A percentile compares a stretch with the other conserved stretches of the same genome.
Evolutionary conservation across 2,888 invertebrate species (phyloP).

Genomic region (Rhagonycha fulva): DNA sequence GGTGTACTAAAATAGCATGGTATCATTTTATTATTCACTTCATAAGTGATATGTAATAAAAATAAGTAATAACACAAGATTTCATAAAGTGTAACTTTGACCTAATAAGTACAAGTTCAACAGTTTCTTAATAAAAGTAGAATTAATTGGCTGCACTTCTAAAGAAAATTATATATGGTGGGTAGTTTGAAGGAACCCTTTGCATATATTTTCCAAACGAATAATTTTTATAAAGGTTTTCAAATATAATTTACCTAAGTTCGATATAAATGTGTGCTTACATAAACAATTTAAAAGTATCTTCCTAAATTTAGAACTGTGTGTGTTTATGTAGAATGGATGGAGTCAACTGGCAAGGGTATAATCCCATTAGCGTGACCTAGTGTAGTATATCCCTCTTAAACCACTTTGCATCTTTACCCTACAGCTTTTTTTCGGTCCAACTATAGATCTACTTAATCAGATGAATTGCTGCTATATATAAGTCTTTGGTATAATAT

Average conservation of each 20-base stretch:
- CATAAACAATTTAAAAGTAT: slow-evolving; percentile 14
- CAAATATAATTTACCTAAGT: slow-evolving; percentile 7
- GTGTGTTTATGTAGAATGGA: slow-evolving; percentile 23
- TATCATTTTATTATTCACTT: too few relatives aligned
- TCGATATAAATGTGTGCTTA: slow-evolving; percentile 2
- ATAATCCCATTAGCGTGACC: slow-evolving; percentile 46
- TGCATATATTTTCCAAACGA: background rate
- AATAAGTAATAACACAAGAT: background rate
- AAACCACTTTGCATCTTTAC: slow-evolving; percentile 48
- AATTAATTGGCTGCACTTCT: background rate
- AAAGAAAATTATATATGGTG: background rate
- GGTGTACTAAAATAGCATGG: too few relatives aligned
- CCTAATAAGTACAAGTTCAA: too few relatives aligned
- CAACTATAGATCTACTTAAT: slow-evolving; percentile 45
- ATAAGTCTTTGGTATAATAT: slow-evolving; percentile 26
- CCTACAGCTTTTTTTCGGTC: slow-evolving; percentile 42
- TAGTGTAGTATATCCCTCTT: slow-evolving; percentile 38
- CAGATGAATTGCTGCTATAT: slow-evolving; percentile 39
- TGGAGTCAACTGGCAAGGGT: slow-evolving; percentile 32
- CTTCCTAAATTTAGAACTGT: slow-evolving; percentile 3
- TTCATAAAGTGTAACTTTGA: background rate
- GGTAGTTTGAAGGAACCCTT: background rate
- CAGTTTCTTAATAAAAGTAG: background rate
- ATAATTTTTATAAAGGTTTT: background rate
- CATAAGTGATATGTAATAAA: too few relatives aligned